Percentiles rank a stretch among this genome's conserved stretches.
Conservation (phyloP, 2,113 vertebrate genomes). For the Cyprinus carpio region DNA sequence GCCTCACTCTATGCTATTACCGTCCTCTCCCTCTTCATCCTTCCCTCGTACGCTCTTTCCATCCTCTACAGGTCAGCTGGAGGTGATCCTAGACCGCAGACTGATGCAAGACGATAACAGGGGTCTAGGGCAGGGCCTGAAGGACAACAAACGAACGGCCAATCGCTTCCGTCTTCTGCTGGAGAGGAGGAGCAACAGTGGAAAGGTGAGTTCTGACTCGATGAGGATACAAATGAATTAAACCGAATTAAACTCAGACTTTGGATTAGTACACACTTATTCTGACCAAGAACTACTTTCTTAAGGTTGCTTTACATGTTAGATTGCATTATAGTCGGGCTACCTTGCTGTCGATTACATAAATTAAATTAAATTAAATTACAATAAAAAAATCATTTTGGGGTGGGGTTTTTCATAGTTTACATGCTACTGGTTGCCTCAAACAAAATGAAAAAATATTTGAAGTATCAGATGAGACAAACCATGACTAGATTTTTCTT, state of each 20-base stretch:
- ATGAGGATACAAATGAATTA: not conserved
- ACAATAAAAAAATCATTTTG: too few relatives aligned
- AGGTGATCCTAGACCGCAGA: constrained; percentile 93
- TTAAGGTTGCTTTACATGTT: too few relatives aligned
- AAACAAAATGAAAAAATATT: not conserved
- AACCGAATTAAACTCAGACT: not conserved
- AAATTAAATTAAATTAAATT: too few relatives aligned
- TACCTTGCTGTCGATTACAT: too few relatives aligned
- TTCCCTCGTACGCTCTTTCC: not conserved
- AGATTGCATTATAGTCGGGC: too few relatives aligned
- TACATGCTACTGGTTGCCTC: not conserved
- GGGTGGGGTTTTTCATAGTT: not conserved
- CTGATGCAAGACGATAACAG: constrained; percentile 98
- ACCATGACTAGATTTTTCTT: not conserved
- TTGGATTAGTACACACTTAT: not conserved
- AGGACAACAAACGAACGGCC: constrained; percentile 92
- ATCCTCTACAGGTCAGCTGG: constrained; percentile 84
- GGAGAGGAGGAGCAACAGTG: constrained; percentile 78
- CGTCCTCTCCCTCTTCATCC: not conserved
- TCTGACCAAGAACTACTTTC: not conserved
- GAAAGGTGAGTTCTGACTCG: constrained; percentile 74
- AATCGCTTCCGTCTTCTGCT: constrained; percentile 92
- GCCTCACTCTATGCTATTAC: constrained; percentile 2
- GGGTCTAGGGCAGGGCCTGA: constrained; percentile 94
- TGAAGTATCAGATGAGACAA: not conserved